phyloP scores from a whole-genome alignment of 23 tunicate genomes.

The Halocynthia aurantium region DNA sequence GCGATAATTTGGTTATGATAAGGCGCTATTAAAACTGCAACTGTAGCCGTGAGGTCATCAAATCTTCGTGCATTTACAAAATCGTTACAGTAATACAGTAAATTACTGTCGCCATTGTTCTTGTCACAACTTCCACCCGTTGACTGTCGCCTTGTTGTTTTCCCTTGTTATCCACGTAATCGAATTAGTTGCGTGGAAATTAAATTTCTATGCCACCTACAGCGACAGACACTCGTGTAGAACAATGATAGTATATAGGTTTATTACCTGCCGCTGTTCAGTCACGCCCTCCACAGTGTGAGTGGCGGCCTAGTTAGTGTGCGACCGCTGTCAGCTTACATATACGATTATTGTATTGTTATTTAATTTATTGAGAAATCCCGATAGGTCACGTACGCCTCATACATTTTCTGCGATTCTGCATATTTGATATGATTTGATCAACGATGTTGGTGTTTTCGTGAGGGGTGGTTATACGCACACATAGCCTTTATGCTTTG shows the following conservation, averaged over 20 bases:
- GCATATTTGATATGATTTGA: too few species aligned
- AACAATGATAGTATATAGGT: slow-evolving; percentile 8
- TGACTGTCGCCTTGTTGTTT: slow-evolving; percentile 18
- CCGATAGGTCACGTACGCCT: too few species aligned
- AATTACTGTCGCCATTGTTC: neutral
- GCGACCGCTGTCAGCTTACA: neutral
- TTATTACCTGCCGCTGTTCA: slow-evolving; percentile 17
- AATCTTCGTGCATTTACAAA: neutral
- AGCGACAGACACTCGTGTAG: slow-evolving; percentile 1
- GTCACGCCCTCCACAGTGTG: neutral
- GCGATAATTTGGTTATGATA: too few species aligned
- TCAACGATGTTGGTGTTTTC: neutral
- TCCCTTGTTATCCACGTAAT: slow-evolving; percentile 18
- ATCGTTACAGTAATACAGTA: neutral
- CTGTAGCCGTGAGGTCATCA: neutral
- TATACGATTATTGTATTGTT: neutral
- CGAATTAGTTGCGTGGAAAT: slow-evolving; percentile 16
- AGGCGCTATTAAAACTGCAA: too few species aligned
- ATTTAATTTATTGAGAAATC: too few species aligned
- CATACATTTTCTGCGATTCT: too few species aligned
- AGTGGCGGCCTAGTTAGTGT: neutral
- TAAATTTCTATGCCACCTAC: slow-evolving; percentile 24
- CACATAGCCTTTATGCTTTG: too few species aligned
- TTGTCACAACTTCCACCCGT: neutral
- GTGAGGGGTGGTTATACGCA: neutral